Evolutionary conservation across 2,797 vertebrate species (phyloP).

Genomic region (Balearica regulorum): DNA sequence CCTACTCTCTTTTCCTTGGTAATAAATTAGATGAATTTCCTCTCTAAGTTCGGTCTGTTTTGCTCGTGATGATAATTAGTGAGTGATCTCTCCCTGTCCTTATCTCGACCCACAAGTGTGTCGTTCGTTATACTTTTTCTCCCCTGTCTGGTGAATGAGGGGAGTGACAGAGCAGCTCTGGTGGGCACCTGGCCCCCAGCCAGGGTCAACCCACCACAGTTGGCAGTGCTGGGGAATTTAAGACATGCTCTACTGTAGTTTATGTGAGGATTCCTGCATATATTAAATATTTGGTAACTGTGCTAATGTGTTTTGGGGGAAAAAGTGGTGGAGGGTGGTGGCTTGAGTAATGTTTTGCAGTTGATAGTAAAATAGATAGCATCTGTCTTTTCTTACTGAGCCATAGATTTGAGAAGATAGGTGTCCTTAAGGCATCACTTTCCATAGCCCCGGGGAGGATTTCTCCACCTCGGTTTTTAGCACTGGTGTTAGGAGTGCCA

Average conservation of each 20-base stretch:
- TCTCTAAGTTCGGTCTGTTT: too few species aligned
- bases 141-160: too few species aligned
- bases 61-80: too few species aligned
- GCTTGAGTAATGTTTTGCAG: neutral
- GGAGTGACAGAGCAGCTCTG: too few species aligned
- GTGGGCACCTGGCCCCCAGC: too few species aligned
- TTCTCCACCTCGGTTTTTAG: neutral
- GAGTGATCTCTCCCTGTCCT: too few species aligned
- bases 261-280: neutral
- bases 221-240: neutral
- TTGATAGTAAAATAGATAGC: neutral
- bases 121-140: too few species aligned
- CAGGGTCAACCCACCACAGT: too few species aligned
- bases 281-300: neutral
- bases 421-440: neutral
- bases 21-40: too few species aligned
- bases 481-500: neutral
- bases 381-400: neutral
- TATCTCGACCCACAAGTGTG: too few species aligned
- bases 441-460: neutral
- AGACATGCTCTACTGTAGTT: neutral
- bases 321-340: neutral
- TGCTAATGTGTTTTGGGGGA: neutral
- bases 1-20: too few species aligned
- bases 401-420: neutral